Percentiles rank a stretch among this genome's conserved stretches.
Evolutionary conservation across 2,797 vertebrate genomes (phyloP).

Genomic region (Rhinophrynus dorsalis): DNA sequence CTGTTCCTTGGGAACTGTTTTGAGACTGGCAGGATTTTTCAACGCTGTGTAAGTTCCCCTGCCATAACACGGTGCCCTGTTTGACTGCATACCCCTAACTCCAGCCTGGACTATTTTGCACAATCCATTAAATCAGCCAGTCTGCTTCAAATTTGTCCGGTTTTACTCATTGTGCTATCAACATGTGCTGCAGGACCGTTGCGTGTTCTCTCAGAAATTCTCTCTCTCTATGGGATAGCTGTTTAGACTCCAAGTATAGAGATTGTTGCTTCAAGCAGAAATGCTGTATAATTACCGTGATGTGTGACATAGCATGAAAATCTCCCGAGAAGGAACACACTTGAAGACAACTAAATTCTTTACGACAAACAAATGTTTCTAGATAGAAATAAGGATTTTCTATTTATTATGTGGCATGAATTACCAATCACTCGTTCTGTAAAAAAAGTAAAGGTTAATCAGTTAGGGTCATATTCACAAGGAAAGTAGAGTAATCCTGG

Average conservation of each 20-base stretch:
- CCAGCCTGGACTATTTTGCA: too few species aligned
- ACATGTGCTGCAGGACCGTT: slow-evolving; percentile 44
- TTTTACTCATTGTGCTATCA: slow-evolving; percentile 51
- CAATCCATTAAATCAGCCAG: not conserved
- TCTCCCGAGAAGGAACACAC: slow-evolving; percentile 50
- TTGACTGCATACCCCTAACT: too few species aligned
- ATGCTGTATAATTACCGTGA: slow-evolving; percentile 42
- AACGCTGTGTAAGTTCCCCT: too few species aligned
- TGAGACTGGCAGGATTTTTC: too few species aligned
- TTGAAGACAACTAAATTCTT: slow-evolving; percentile 45
- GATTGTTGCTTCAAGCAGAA: slow-evolving; percentile 38
- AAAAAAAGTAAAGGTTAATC: too few species aligned
- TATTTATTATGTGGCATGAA: too few species aligned
- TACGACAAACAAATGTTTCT: slow-evolving; percentile 30
- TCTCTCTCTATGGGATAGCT: slow-evolving; percentile 52
- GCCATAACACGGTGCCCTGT: too few species aligned
- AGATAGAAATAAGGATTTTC: not conserved
- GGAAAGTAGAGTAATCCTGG: too few species aligned
- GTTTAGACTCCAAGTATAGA: slow-evolving; percentile 50
- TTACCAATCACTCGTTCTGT: too few species aligned
- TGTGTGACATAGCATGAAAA: slow-evolving; percentile 53
- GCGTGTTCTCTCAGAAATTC: slow-evolving; percentile 46
- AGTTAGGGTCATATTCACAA: too few species aligned
- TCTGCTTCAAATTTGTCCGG: slow-evolving; percentile 1
- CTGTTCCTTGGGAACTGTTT: too few species aligned